phyloP scores from a whole-genome alignment of 2,888 invertebrate genomes.

The Lasioglossum oenotherae region DNA sequence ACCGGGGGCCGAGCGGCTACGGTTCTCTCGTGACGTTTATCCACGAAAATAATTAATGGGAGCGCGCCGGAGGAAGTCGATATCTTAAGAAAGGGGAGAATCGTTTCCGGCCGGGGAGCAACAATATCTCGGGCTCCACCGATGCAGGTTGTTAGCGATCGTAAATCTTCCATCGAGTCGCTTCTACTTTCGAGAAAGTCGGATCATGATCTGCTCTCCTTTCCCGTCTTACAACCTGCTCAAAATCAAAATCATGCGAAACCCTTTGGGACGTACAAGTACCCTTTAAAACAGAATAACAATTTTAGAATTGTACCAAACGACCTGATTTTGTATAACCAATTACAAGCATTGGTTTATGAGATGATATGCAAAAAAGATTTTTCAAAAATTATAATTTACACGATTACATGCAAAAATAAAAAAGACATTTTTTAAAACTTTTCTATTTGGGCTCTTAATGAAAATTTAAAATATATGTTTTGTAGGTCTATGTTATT shows the following conservation, averaged over 20 bases:
- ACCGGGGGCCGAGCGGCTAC: neutral
- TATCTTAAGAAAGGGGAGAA: conserved; percentile 56
- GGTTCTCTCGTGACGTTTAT: conserved; percentile 43
- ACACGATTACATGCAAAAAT: no score
- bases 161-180: conserved; percentile 42
- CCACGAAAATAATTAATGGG: conserved; percentile 61
- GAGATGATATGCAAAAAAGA: no score
- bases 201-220: neutral
- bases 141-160: conserved; percentile 45
- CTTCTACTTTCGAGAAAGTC: conserved; percentile 12
- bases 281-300: no score
- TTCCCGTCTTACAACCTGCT: neutral
- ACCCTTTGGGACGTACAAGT: neutral
- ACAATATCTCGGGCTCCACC: conserved; percentile 31
- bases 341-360: no score
- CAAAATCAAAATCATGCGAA: neutral
- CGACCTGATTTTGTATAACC: no score
- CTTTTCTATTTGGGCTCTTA: no score
- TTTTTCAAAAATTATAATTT: no score
- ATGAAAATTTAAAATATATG: no score
- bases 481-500: no score
- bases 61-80: conserved; percentile 48
- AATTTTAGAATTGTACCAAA: no score
- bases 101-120: conserved; percentile 7
- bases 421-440: no score